Evolutionary conservation across 37 sponge, comb jelly and placozoan genomes (phyloP).

Genomic region (Lycopodina hypogea): DNA sequence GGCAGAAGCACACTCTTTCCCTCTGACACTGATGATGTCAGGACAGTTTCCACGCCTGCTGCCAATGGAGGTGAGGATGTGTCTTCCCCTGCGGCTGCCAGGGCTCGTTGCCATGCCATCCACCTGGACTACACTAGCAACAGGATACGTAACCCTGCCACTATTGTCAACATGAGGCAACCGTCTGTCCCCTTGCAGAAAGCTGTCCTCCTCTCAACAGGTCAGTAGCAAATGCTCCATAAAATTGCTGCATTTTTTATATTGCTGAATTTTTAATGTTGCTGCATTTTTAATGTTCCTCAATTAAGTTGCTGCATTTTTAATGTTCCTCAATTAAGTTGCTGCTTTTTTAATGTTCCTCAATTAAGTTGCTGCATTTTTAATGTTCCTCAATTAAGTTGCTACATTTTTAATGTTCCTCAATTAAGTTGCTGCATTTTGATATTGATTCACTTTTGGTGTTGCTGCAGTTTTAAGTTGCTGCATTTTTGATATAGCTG

Average conservation of each 20-base stretch:
- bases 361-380: not conserved
- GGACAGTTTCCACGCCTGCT: no score
- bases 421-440: no score
- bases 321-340: not conserved
- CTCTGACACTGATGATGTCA: not conserved
- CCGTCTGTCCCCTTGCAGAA: constrained; percentile 22
- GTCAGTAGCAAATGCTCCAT: not conserved
- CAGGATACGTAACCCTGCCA: constrained; percentile 2
- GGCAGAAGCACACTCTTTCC: no score
- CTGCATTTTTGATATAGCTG: no score
- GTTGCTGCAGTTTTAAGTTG: no score
- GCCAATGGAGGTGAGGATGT: constrained; percentile 19
- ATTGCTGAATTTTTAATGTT: not conserved
- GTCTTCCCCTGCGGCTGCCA: constrained; percentile 25
- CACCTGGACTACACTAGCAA: not conserved
- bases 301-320: not conserved
- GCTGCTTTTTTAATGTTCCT: not conserved
- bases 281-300: not conserved
- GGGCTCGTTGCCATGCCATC: not conserved
- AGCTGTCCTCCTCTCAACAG: constrained; percentile 34
- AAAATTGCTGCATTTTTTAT: not conserved
- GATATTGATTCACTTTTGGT: no score
- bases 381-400: not conserved
- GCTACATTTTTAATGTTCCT: no score
- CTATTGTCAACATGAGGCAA: not conserved